These are phyloP conservation scores for Ctenoplectra terminalis DNA, from an alignment of 1,140 invertebrate genomes.

Conservation along the genomic window DNA sequence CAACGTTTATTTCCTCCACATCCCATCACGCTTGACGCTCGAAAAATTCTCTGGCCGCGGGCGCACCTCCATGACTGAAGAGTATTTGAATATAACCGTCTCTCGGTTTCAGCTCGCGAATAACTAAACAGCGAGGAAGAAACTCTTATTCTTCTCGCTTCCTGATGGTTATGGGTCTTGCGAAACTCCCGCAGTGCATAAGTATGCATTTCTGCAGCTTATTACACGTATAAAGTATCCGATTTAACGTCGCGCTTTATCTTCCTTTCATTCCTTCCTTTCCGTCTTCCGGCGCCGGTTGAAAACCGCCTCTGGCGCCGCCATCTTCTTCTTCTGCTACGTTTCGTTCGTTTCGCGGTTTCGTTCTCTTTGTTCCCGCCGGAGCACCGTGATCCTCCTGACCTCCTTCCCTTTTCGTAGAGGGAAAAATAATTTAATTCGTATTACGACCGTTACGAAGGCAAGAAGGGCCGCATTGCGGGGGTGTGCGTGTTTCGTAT, in stretches of 20 bases:
- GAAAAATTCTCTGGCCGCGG: background rate
- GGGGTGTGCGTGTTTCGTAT: conserved; percentile 32
- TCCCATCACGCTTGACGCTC: background rate
- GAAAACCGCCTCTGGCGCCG: background rate
- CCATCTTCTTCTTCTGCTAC: background rate
- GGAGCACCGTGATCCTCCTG: conserved; percentile 11
- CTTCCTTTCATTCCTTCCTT: conserved; percentile 18
- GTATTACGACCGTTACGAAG: conserved; percentile 56
- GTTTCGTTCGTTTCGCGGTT: conserved; percentile 44
- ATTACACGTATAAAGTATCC: conserved; percentile 50
- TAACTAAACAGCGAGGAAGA: conserved; percentile 20
- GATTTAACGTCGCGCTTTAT: conserved; percentile 49
- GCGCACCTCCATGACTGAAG: background rate
- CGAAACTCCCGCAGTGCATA: conserved; percentile 28
- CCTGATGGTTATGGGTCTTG: conserved; percentile 31
- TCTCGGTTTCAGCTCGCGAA: background rate
- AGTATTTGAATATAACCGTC: background rate
- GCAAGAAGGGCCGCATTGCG: conserved; percentile 7
- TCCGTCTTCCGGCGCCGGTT: background rate
- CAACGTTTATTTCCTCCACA: background rate
- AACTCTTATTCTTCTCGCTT: conserved; percentile 18
- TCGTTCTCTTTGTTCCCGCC: conserved; percentile 18
- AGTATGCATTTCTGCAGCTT: conserved; percentile 33
- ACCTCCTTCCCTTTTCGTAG: conserved; percentile 36
- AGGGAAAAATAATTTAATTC: conserved; percentile 67